Conservation (phyloP, 2,888 invertebrate genomes). For the Drosophila yooni region DNA sequence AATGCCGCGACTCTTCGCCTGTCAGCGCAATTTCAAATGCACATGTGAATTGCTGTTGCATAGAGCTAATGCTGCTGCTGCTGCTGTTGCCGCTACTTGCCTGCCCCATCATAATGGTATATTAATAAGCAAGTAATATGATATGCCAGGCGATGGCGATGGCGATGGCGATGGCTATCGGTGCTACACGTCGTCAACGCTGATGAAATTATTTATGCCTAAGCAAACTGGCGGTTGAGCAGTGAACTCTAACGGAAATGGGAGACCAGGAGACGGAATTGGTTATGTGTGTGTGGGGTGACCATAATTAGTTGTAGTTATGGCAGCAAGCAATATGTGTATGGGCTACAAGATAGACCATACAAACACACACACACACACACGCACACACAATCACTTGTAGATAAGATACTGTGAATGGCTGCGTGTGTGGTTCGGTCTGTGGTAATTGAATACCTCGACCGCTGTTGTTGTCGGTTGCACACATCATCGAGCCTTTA, state of each 20-base stretch:
- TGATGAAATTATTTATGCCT: constrained; percentile 77
- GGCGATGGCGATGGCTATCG: constrained; percentile 75
- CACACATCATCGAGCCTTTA: constrained; percentile 72
- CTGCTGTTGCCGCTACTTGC: neutral
- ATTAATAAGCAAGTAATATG: constrained; percentile 79
- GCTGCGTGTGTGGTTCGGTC: constrained; percentile 49
- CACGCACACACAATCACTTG: neutral
- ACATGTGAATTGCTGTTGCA: constrained; percentile 42
- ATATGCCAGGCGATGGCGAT: constrained; percentile 70
- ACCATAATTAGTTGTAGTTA: constrained; percentile 76
- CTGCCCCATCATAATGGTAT: constrained; percentile 63
- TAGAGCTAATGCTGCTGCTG: constrained; percentile 2
- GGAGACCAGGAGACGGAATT: constrained; percentile 4
- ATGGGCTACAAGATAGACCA: constrained; percentile 51
- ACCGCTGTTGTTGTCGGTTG: constrained; percentile 57
- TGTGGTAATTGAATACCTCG: constrained; percentile 71
- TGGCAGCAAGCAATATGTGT: constrained; percentile 63
- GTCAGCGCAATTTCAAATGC: constrained; percentile 74
- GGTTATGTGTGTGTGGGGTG: constrained; percentile 3
- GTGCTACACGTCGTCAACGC: constrained; percentile 66
- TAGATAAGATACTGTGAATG: constrained; percentile 30
- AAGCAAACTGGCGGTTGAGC: constrained; percentile 35
- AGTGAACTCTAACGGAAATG: constrained; percentile 4
- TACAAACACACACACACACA: neutral
- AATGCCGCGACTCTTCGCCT: constrained; percentile 67